Base-by-base conservation (phyloP, 2,888 invertebrate genomes). In the Pollenia labialis region DNA sequence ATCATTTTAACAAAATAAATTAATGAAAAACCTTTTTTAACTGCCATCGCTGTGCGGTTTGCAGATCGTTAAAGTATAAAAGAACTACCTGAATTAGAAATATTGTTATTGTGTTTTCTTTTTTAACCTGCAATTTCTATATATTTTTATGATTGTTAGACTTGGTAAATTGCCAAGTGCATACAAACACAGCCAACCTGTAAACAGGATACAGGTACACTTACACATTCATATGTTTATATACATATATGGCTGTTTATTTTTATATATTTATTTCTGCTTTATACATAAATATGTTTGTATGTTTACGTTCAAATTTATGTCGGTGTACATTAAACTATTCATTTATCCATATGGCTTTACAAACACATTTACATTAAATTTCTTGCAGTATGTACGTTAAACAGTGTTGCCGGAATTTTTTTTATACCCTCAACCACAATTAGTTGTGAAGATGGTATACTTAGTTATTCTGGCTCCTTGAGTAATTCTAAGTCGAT, bases 141-240 rank as follows among this genome's bases (percentile, higher is more conserved):
- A 18, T 66, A 18, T 68, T 50, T n/a, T n/a, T n/a, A n/a, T n/a
- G n/a, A 50, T 68, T 32, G 66, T 68, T 68, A 68, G 32, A 68
- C 66, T 68, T 50, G 32, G 48, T 68, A 50, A 32, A 68, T 48
- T 68, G 50, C n/a, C 48, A 68, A 48, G 4, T 32, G 4, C 6
- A 32, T 6, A 32, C 32, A 32, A 32, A 32, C 32, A 32, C 32
- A 32, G 32, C 32, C 32, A 32, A 32, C 32, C 32, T 32, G 0
- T 32, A 32, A 32, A 32, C 32, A 32, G 32, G 32, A 32, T 32
- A 32, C 32, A 4, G 32, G 32, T 6, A 1, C 6, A 32, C 32
- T 1, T 32, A 32, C 6, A 32, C 6, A 32, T 32, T 32, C 32
- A 32, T 32, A 32, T 1, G 0, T 32, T 1, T 4, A 2, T 32